Evolutionary conservation across 2,888 invertebrate species (phyloP).

Genomic region (Tolmerus cingulatus): DNA sequence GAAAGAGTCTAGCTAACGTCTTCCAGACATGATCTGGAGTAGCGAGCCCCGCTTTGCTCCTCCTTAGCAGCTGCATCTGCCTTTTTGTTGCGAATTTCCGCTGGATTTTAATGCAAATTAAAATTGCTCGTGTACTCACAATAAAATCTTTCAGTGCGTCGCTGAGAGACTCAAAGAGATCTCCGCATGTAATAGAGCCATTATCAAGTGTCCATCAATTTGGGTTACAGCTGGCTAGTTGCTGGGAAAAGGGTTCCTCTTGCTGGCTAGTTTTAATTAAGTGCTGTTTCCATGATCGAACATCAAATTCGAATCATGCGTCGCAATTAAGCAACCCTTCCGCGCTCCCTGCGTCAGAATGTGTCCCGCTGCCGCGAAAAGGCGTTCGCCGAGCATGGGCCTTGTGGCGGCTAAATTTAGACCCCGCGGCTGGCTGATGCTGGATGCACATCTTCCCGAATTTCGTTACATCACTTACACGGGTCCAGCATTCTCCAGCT

Average conservation of each 20-base stretch:
- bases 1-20: not conserved
- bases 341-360: not conserved
- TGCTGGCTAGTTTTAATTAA: not conserved
- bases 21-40: slow-evolving; percentile 20
- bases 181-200: not conserved
- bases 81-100: slow-evolving; percentile 3
- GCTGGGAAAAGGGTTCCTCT: not conserved
- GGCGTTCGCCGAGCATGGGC: not conserved
- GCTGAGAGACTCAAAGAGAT: not conserved
- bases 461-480: slow-evolving; percentile 9
- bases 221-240: not conserved
- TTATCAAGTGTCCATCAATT: not conserved
- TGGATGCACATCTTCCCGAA: not conserved
- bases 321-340: not conserved
- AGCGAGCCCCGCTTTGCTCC: not conserved
- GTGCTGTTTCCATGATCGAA: not conserved
- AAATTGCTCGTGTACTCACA: not conserved
- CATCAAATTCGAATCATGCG: not conserved
- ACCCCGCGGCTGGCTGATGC: not conserved
- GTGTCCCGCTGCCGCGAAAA: not conserved
- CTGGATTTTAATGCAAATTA: slow-evolving; percentile 20
- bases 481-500: slow-evolving; percentile 11
- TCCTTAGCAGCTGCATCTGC: not conserved
- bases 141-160: slow-evolving; percentile 10
- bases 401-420: not conserved